Percentiles rank a stretch among this genome's conserved stretches.
Evolutionary conservation across 2,888 invertebrate species (phyloP).

Genomic region (Mythimna ferrago): DNA sequence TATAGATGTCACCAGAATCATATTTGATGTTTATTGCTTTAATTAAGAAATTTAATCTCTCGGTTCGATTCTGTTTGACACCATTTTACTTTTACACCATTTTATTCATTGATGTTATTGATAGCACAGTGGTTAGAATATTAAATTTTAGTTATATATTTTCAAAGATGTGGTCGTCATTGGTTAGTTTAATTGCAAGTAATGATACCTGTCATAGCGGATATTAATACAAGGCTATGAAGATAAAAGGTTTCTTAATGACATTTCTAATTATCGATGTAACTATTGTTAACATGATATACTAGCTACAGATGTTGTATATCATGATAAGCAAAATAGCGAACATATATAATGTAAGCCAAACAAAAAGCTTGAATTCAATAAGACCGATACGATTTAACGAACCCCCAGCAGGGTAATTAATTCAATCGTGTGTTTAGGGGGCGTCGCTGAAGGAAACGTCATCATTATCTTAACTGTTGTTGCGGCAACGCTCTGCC

Average conservation of each 20-base stretch:
- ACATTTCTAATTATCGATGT: not conserved
- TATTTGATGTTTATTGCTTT: too few species aligned
- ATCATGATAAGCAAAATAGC: not conserved
- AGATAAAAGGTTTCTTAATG: not conserved
- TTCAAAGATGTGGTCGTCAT: not conserved
- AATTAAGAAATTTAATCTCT: too few species aligned
- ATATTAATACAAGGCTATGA: not conserved
- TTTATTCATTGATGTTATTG: too few species aligned
- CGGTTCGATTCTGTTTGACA: too few species aligned
- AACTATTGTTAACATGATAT: not conserved
- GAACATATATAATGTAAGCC: conserved; percentile 19
- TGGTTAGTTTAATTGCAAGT: not conserved
- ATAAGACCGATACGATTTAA: conserved; percentile 62
- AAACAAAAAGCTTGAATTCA: conserved; percentile 55
- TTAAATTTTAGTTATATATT: not conserved
- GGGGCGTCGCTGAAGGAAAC: conserved; percentile 73
- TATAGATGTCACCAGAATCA: too few species aligned
- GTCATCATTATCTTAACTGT: conserved; percentile 84
- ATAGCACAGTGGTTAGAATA: too few species aligned
- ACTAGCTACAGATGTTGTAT: not conserved
- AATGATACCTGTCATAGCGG: not conserved
- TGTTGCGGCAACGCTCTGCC: conserved; percentile 75
- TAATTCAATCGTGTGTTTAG: conserved; percentile 73
- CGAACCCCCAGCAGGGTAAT: conserved; percentile 65
- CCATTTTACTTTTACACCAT: too few species aligned